Percentiles rank a stretch among this genome's conserved stretches.
phyloP scores from a whole-genome alignment of 1,140 invertebrate genomes.

The Tigriopus japonicus region DNA sequence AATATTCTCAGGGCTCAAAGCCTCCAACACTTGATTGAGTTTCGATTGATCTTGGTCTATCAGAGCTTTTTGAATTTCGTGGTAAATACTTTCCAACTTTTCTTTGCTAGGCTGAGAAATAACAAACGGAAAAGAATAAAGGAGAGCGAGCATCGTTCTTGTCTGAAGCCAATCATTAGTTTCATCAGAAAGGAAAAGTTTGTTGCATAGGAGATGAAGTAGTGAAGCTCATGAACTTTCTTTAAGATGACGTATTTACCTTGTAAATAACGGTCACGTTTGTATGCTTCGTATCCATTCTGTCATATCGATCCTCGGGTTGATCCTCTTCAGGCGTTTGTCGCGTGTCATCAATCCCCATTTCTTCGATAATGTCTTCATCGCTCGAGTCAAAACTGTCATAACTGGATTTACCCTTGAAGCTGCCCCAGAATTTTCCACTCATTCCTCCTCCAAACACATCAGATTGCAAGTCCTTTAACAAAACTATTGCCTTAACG shows the following conservation, averaged over 20 bases:
- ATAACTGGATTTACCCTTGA: not conserved
- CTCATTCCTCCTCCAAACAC: slow-evolving; percentile 1
- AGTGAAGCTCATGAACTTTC: not conserved
- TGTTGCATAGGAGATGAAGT: no score
- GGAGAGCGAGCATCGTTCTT: no score
- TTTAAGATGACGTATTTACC: not conserved
- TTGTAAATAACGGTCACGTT: not conserved
- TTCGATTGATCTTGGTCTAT: no score
- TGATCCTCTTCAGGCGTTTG: not conserved
- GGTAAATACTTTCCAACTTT: not conserved
- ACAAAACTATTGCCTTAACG: not conserved
- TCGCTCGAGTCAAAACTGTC: not conserved
- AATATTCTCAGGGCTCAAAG: no score
- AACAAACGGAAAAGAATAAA: no score
- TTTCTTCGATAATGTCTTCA: not conserved
- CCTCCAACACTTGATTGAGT: no score
- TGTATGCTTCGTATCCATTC: not conserved
- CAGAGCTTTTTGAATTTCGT: no score
- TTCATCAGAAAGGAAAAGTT: no score
- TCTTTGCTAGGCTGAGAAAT: not conserved
- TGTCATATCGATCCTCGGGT: not conserved
- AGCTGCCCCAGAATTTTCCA: not conserved
- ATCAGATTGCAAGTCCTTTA: not conserved
- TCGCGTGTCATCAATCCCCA: not conserved
- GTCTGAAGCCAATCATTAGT: no score